Percentiles rank a stretch among this genome's conserved stretches.
Evolutionary conservation across 53 echinoderm and acorn worm species (phyloP).

Genomic region (Echinometra lucunter): DNA sequence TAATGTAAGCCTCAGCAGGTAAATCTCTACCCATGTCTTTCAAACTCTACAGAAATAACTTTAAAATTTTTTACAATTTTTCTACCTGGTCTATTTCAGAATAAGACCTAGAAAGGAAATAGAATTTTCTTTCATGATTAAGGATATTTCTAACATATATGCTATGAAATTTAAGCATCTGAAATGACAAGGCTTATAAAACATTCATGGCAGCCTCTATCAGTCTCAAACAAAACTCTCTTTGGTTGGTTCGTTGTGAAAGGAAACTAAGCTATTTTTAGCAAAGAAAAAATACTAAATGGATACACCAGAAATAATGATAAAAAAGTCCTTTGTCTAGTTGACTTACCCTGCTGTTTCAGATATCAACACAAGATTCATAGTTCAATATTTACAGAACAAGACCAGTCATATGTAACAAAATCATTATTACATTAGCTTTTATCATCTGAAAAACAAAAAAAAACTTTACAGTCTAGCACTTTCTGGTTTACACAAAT

Average conservation of each 20-base stretch:
- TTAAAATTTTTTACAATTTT: background rate
- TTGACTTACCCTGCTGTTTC: conserved; percentile 64
- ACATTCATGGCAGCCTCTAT: conserved; percentile 3
- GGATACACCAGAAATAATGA: conserved; percentile 27
- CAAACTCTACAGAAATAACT: background rate
- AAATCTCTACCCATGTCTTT: conserved; percentile 4
- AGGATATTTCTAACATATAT: background rate
- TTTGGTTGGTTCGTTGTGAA: conserved; percentile 64
- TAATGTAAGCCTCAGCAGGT: background rate
- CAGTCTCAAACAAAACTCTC: conserved; percentile 43
- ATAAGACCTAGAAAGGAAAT: background rate
- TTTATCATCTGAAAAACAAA: conserved; percentile 52
- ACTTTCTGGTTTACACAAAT: conserved; percentile 63
- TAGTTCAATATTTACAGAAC: conserved; percentile 69
- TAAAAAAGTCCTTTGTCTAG: background rate
- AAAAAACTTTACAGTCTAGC: conserved; percentile 63
- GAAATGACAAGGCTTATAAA: conserved; percentile 17
- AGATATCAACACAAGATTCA: conserved; percentile 51
- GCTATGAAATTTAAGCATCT: conserved; percentile 11
- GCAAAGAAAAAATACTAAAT: conserved; percentile 23
- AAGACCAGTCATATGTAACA: conserved; percentile 64
- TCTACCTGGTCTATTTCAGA: background rate
- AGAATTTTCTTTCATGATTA: conserved; percentile 1
- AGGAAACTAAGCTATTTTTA: conserved; percentile 40
- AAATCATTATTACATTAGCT: conserved; percentile 54